Base-by-base conservation (phyloP, 2,888 invertebrate genomes). In the Xanthorhoe spadicearia region DNA sequence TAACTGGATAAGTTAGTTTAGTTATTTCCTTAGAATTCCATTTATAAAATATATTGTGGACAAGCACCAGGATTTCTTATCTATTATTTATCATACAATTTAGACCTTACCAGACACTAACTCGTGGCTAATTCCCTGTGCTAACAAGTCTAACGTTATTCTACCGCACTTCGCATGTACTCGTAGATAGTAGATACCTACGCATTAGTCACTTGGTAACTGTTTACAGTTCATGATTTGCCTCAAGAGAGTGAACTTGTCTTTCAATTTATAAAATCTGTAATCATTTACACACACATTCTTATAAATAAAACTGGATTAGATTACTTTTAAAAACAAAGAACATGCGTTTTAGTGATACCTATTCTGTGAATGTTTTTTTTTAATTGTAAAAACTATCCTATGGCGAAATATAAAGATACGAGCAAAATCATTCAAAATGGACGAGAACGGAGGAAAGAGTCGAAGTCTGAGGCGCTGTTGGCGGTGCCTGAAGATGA, bases 401-500 rank as follows among this genome's bases (percentile, higher is more conserved):
- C 13, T 68, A 86, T 84, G 85, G 77, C 82, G 81, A 92, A 88
- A 87, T 90, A 86, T 86, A 92, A 89, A 81, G 90, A 91, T 74
- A 46, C 58, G n/a, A 66, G 38, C 55, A 92, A 87, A 87, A 83
- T 84, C 75, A 89, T 86, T 86, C 87, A 85, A 77, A 88, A 82
- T 78, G 81, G 82, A 68, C 88, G 83, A 77, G 89, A 89, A 75
- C 80, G 87, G 84, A 85, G 88, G 48, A 64, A 60, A 73, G 88
- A 89, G 78, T 43, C 38, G 13, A 85, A 87, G 74, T 83, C 86
- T 49, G 92, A 91, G 73, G 88, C 89, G 76, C 85, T 92, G 70
- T 81, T 91, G 57, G 82, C 88, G 18, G 91, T 91, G 82, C 90
- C 92, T 89, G 93, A 92, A 77, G 89, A 90, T 91, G 92, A 92